Evolutionary conservation across 2,888 invertebrate genomes (phyloP), one percentile per base, ranked within the genome.

Genomic region (Strigamia transsilvanica): DNA sequence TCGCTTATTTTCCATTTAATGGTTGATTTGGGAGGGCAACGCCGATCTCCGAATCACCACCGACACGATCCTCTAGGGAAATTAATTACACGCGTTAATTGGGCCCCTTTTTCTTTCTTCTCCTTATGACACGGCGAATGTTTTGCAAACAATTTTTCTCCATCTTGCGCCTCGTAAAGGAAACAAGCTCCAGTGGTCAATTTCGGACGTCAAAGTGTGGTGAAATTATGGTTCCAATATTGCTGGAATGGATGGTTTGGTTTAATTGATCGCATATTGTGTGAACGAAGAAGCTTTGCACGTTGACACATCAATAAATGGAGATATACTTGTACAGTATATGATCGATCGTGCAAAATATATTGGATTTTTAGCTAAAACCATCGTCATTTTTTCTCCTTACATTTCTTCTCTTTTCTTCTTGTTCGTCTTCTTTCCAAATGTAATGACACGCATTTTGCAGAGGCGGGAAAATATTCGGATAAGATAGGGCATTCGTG

Each of bases 81-180:
- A 66, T 66, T 66, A 66, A 66, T 66, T 66, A 66, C 61, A 61
- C 23, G 61, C 61, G 61, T 66, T 66, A 66, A 66, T 66, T 21
- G 61, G 18, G 21, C 61, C 21, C 61, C 61, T 66, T 66, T 66
- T 66, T 66, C 61, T 66, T 66, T 66, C 61, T 66, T 66, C 5
- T 12, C 46, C 46, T 9, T n/a, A 13, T 13, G 13, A n/a, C 46
- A n/a, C 12, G 12, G 15, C 46, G 0, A 13, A 13, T n/a, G 46
- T 46, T 46, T 46, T 46, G 1, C 46, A 46, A 46, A 46, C 46
- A 13, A 27, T 27, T 27, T 27, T 27, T 1, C 27, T 27, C 27
- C 27, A 3, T 27, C 27, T 27, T 3, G 27, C 27, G 27, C 27
- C 3, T 27, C 27, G 27, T 3, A 27, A 3, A 27, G 27, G 3